These are phyloP conservation scores for Megaceryle alcyon DNA, from an alignment of 2,797 vertebrate genomes.

Conservation along the genomic window DNA sequence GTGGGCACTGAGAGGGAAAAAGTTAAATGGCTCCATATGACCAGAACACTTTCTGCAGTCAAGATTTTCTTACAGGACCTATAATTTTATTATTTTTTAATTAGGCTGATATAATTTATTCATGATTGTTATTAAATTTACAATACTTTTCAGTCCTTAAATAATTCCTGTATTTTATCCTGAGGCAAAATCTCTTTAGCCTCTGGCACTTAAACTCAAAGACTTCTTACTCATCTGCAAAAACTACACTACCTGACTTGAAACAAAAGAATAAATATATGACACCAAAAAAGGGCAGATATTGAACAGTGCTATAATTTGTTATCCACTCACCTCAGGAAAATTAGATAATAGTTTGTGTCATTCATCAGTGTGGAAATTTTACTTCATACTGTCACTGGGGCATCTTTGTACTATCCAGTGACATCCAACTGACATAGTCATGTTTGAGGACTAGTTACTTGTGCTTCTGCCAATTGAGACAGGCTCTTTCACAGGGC, in stretches of 20 bases:
- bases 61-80: background rate
- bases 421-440: background rate
- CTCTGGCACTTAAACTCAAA: slow-evolving; percentile 45
- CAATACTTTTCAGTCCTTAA: slow-evolving; percentile 55
- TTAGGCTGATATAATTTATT: slow-evolving; percentile 54
- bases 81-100: slow-evolving; percentile 57
- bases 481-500: background rate
- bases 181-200: slow-evolving; percentile 53
- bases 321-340: background rate
- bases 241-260: background rate
- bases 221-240: slow-evolving; percentile 4
- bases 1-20: background rate
- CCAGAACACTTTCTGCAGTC: background rate
- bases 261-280: slow-evolving; percentile 6
- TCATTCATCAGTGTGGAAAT: background rate
- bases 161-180: slow-evolving; percentile 63
- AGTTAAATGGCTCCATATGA: background rate
- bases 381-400: background rate
- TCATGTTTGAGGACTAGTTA: background rate
- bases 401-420: background rate
- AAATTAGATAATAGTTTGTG: background rate
- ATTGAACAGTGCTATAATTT: background rate
- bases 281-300: background rate
- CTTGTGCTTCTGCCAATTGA: background rate
- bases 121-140: slow-evolving; percentile 68